Conservation (phyloP, 1,140 invertebrate species). For the Bombus picipes region DNA sequence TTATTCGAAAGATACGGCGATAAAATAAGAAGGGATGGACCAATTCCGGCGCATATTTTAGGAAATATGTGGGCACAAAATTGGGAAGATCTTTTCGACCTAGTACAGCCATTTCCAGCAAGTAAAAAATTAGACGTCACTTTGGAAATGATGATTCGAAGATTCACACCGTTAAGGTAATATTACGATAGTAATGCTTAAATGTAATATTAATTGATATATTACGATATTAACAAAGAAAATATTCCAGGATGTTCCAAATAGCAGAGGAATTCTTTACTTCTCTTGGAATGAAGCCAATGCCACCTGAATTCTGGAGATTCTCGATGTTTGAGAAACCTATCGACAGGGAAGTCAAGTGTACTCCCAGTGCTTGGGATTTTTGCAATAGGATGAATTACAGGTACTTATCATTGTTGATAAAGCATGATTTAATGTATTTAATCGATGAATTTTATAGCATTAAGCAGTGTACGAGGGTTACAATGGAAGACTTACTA, state of each 20-base stretch:
- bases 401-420: constrained; percentile 82
- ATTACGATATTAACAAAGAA: background rate
- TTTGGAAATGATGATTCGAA: constrained; percentile 88
- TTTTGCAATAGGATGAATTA: constrained; percentile 93
- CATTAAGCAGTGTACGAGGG: constrained; percentile 95
- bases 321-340: constrained; percentile 90
- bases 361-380: constrained; percentile 94
- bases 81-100: constrained; percentile 90
- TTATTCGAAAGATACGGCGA: constrained; percentile 88
- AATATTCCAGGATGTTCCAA: constrained; percentile 87
- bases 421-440: background rate
- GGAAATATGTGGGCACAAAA: constrained; percentile 94
- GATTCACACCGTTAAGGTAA: constrained; percentile 87
- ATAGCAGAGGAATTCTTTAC: constrained; percentile 92
- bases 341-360: constrained; percentile 88
- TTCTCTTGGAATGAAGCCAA: constrained; percentile 89
- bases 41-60: constrained; percentile 89
- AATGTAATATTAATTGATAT: background rate
- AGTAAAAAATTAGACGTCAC: constrained; percentile 89
- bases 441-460: constrained; percentile 81
- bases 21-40: constrained; percentile 86
- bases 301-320: constrained; percentile 91
- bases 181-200: background rate
- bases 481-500: constrained; percentile 91
- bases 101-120: constrained; percentile 90